Evolutionary conservation across 2,797 vertebrate species (phyloP).

Genomic region (Myotis findleyi): DNA sequence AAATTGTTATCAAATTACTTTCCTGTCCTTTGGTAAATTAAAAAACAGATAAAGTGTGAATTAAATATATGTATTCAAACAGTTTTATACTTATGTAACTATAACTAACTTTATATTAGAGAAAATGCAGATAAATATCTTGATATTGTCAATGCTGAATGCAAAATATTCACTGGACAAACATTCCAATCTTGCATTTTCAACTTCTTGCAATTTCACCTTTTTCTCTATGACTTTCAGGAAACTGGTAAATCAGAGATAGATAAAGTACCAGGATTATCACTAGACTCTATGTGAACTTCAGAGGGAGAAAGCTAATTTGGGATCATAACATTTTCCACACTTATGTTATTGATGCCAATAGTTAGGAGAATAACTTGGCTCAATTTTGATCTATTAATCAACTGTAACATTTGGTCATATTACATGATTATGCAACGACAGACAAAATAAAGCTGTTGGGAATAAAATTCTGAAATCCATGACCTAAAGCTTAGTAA

Average conservation of each 20-base stretch:
- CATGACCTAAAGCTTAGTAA: background rate
- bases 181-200: background rate
- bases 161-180: background rate
- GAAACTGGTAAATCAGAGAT: conserved; percentile 8
- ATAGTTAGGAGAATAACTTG: background rate
- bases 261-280: background rate
- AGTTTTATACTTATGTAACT: background rate
- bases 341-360: background rate
- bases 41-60: background rate
- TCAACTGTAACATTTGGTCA: background rate
- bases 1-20: conserved; percentile 20
- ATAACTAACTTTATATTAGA: background rate
- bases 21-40: background rate
- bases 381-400: background rate
- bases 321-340: background rate
- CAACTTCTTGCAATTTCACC: background rate
- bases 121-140: background rate
- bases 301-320: background rate
- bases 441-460: background rate
- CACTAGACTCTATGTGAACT: background rate
- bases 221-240: background rate
- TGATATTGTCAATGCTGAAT: background rate
- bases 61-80: background rate
- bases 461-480: conserved; percentile 2
- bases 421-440: background rate